A percentile compares a stretch with the other conserved stretches of the same genome.
These are phyloP conservation scores for Bactericera cockerelli DNA, from an alignment of 1,140 invertebrate species.

Conservation along the genomic window DNA sequence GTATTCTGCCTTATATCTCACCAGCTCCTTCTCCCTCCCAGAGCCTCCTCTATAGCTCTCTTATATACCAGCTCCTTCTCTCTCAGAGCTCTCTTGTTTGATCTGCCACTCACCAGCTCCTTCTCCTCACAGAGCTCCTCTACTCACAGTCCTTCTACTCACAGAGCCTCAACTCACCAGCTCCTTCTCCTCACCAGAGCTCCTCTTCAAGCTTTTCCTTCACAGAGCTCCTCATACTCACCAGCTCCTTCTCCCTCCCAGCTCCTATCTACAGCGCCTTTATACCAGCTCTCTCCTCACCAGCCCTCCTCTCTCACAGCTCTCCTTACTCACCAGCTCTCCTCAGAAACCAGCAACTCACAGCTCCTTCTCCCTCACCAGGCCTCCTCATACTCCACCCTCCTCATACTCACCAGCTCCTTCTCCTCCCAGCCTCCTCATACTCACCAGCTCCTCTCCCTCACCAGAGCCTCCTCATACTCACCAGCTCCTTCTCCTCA, in stretches of 20 bases:
- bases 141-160: no score
- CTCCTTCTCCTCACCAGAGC: background rate
- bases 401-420: constrained; percentile 25
- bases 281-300: background rate
- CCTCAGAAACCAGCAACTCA: no score
- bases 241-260: background rate
- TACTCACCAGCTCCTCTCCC: constrained; percentile 33
- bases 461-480: constrained; percentile 36
- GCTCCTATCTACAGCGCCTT: background rate
- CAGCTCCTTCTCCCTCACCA: background rate
- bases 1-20: background rate
- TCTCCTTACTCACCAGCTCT: background rate
- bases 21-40: no score
- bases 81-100: background rate
- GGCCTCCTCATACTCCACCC: background rate
- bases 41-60: background rate
- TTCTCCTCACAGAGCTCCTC: constrained; percentile 40
- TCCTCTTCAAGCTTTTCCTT: background rate
- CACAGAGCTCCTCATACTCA: background rate
- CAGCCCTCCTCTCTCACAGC: background rate
- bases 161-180: constrained; percentile 24
- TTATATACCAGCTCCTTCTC: background rate
- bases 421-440: constrained; percentile 37
- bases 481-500: constrained; percentile 41
- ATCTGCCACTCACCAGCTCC: constrained; percentile 5